Conservation (phyloP, 2,797 vertebrate genomes). For the Amazona finschi region DNA sequence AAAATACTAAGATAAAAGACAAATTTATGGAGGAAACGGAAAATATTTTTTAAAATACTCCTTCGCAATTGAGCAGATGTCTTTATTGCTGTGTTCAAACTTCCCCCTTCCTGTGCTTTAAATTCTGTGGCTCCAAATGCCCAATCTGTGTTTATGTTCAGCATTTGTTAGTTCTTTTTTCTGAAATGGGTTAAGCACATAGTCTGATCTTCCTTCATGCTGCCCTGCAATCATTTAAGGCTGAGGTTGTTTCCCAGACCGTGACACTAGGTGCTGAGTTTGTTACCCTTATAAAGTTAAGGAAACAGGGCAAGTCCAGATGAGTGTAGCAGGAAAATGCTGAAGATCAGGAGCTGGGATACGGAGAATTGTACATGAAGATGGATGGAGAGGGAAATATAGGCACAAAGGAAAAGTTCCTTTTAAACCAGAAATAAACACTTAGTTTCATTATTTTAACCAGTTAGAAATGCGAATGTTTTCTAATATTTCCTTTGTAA, state of each 20-base stretch:
- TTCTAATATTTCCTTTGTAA: neutral
- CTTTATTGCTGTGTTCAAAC: neutral
- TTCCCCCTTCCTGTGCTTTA: neutral
- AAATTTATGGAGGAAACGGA: neutral
- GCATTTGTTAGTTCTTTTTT: neutral
- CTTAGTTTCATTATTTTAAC: neutral
- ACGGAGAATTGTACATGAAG: neutral
- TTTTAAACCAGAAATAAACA: neutral
- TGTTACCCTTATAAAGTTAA: neutral
- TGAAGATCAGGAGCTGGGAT: neutral
- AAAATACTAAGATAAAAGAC: neutral
- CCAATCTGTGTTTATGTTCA: neutral
- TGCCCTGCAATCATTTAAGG: neutral
- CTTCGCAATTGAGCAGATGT: neutral
- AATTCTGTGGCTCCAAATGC: neutral
- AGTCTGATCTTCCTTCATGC: neutral
- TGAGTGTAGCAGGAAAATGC: neutral
- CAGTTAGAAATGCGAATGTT: neutral
- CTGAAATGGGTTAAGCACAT: neutral
- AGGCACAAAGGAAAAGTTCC: neutral
- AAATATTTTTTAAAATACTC: neutral
- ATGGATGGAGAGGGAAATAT: neutral
- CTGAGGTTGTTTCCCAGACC: neutral
- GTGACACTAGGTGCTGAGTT: neutral
- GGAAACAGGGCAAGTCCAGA: neutral